These are phyloP conservation scores for Varanus komodoensis DNA, from an alignment of 2,113 vertebrate species.

Conservation along the genomic window DNA sequence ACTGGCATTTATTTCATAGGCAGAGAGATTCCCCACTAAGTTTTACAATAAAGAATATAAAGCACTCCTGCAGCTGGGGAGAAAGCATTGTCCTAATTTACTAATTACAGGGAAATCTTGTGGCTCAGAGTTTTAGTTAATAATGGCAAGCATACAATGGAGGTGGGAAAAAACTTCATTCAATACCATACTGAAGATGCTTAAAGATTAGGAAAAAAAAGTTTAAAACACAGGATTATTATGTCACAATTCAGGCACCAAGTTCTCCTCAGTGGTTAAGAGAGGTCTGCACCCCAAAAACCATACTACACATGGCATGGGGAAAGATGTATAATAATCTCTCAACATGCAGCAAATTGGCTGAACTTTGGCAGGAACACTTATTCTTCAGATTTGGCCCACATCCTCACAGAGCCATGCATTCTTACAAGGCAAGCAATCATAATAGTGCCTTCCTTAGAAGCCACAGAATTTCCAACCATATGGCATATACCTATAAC, in stretches of 20 bases:
- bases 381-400: background rate
- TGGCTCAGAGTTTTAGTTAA: conserved; percentile 74
- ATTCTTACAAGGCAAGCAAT: background rate
- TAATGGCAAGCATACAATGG: conserved; percentile 40
- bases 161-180: conserved; percentile 20
- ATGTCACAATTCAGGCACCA: background rate
- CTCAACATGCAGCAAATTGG: background rate
- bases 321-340: background rate
- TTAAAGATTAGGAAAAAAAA: background rate
- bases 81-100: conserved; percentile 78
- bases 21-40: conserved; percentile 76
- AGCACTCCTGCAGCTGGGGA: conserved; percentile 66
- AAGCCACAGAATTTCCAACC: background rate
- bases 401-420: background rate
- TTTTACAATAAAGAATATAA: conserved; percentile 76
- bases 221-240: background rate
- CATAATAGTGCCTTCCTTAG: background rate
- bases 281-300: background rate
- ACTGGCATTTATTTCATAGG: conserved; percentile 77
- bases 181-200: conserved; percentile 19
- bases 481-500: background rate
- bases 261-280: background rate
- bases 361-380: background rate
- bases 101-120: conserved; percentile 73
- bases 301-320: background rate